Conservation (phyloP, 2,797 vertebrate genomes). For the Scleropages formosus region DNA sequence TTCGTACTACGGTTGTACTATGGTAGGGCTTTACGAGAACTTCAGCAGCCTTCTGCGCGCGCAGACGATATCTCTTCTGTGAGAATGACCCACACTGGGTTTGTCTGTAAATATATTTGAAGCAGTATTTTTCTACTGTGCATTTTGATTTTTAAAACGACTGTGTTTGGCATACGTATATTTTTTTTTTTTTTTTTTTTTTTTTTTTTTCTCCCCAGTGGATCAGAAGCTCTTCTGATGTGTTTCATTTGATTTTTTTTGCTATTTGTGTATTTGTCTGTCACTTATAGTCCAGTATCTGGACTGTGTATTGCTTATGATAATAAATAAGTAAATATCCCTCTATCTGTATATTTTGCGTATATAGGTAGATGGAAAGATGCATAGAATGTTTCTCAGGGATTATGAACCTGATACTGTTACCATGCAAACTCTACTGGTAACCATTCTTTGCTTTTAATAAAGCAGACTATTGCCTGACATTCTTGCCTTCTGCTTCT, state of each 20-base stretch:
- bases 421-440: constrained; percentile 72
- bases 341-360: constrained; percentile 57
- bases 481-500: constrained; percentile 26
- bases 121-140: constrained; percentile 91
- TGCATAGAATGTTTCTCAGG: constrained; percentile 77
- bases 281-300: constrained; percentile 89
- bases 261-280: constrained; percentile 66
- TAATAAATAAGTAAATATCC: constrained; percentile 9
- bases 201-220: constrained; percentile 68
- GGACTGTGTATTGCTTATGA: constrained; percentile 62
- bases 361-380: constrained; percentile 9
- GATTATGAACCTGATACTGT: constrained; percentile 77
- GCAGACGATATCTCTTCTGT: constrained; percentile 59
- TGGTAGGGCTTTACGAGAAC: constrained; percentile 51
- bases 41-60: constrained; percentile 50
- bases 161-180: constrained; percentile 66
- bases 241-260: constrained; percentile 58
- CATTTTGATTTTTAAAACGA: constrained; percentile 51
- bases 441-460: constrained; percentile 74
- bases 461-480: constrained; percentile 87
- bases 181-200: too few relatives aligned
- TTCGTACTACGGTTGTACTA: not conserved
- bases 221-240: constrained; percentile 73
- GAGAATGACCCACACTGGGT: constrained; percentile 91
- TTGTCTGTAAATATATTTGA: constrained; percentile 76